Percentiles rank a stretch among this genome's conserved stretches.
These are phyloP conservation scores for Abramis brama DNA, from an alignment of 2,113 vertebrate genomes.

Conservation along the genomic window DNA sequence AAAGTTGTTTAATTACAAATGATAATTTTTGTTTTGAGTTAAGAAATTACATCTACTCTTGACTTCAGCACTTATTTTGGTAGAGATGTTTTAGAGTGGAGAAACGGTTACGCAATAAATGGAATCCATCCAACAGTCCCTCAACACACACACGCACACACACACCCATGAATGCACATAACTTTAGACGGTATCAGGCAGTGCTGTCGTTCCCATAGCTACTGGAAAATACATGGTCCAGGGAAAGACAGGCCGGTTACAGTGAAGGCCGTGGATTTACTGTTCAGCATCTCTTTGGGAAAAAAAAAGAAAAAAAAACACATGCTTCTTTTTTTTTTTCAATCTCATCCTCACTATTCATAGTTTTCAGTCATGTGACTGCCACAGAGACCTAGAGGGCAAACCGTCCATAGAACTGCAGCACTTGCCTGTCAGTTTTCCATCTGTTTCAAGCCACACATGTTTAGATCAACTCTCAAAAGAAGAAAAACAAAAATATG, in stretches of 20 bases:
- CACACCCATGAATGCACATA: conserved; percentile 36
- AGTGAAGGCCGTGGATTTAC: conserved; percentile 22
- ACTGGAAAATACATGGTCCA: conserved; percentile 45
- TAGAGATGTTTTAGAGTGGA: conserved; percentile 42
- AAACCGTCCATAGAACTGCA: too few species aligned
- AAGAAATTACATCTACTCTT: conserved; percentile 7
- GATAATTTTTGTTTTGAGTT: neutral
- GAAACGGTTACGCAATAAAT: conserved; percentile 42
- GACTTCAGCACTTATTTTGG: conserved; percentile 18
- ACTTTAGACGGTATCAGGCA: conserved; percentile 54
- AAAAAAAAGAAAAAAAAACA: neutral
- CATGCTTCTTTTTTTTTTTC: too few species aligned
- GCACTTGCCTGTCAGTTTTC: too few species aligned
- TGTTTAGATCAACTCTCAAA: too few species aligned
- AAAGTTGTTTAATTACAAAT: conserved; percentile 4
- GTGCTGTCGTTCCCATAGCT: conserved; percentile 54
- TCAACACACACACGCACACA: conserved; percentile 36
- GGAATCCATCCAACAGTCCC: conserved; percentile 50
- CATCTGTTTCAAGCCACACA: too few species aligned
- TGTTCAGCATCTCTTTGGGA: neutral
- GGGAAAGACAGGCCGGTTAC: conserved; percentile 1
- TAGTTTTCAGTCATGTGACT: too few species aligned
- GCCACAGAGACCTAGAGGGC: too few species aligned
- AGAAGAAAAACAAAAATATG: too few species aligned
- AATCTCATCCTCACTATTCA: neutral